A percentile compares a stretch with the other conserved stretches of the same genome.
Evolutionary conservation across 2,888 invertebrate genomes (phyloP).

Genomic region (Chorisops tibialis): DNA sequence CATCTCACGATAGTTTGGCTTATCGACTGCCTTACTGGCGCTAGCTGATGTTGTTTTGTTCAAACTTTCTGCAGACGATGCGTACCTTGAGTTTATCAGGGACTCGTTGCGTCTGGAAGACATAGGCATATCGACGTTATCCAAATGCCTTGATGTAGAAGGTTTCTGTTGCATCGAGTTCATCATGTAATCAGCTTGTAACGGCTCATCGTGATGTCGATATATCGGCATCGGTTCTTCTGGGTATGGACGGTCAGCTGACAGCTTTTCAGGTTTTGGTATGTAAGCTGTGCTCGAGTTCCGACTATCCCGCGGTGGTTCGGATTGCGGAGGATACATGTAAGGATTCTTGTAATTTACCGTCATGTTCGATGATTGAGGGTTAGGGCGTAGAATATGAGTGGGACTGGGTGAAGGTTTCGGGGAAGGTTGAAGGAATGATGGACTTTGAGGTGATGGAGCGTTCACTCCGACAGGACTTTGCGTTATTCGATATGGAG

Average conservation of each 20-base stretch:
- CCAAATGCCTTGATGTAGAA: neutral
- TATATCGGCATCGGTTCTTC: neutral
- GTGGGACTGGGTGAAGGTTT: constrained; percentile 33
- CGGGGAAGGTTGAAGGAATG: constrained; percentile 32
- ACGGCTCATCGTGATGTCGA: neutral
- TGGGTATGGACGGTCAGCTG: neutral
- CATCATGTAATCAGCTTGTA: constrained; percentile 7
- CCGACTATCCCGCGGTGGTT: neutral
- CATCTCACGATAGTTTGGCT: constrained; percentile 47
- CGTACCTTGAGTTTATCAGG: neutral
- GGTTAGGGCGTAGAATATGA: constrained; percentile 22
- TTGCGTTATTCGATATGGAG: constrained; percentile 27
- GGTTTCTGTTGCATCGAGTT: neutral
- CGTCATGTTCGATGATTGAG: constrained; percentile 3
- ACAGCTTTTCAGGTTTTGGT: neutral
- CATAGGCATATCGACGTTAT: neutral
- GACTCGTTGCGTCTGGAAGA: neutral
- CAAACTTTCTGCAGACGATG: neutral
- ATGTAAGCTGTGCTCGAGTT: neutral
- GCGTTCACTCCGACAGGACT: constrained; percentile 24
- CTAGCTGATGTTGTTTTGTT: neutral
- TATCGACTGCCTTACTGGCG: constrained; percentile 13
- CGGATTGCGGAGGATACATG: constrained; percentile 6
- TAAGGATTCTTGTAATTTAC: constrained; percentile 17
- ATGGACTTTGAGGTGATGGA: constrained; percentile 32